Evolutionary conservation across 2,113 vertebrate genomes (phyloP).

Genomic region (Trinectes maculatus): DNA sequence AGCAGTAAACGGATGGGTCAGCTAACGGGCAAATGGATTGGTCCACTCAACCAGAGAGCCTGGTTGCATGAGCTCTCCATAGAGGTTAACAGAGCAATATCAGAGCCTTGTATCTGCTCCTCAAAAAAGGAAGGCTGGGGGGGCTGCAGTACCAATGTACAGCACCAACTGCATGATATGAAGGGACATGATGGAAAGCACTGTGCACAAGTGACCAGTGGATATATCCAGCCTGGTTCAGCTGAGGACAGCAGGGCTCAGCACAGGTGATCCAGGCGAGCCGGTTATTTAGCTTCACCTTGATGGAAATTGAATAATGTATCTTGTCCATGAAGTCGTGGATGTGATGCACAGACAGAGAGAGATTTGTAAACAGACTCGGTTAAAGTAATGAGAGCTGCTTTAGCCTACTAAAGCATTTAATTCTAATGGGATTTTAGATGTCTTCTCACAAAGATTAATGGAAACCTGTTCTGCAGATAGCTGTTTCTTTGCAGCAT

Average conservation of each 20-base stretch:
- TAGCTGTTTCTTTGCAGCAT: neutral
- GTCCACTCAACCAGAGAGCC: constrained; percentile 4
- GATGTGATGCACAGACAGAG: constrained; percentile 5
- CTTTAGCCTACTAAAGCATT: constrained; percentile 24
- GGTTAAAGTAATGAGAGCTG: constrained; percentile 30
- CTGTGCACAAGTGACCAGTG: neutral
- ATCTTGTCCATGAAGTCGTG: constrained; percentile 9
- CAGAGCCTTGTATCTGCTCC: neutral
- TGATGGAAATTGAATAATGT: constrained; percentile 3
- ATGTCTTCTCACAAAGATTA: constrained; percentile 31
- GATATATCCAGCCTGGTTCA: constrained; percentile 14
- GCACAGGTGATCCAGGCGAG: constrained; percentile 14
- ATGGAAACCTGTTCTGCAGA: constrained; percentile 31
- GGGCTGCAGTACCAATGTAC: constrained; percentile 4
- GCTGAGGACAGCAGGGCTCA: constrained; percentile 1
- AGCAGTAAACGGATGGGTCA: constrained; percentile 26
- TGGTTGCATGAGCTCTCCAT: constrained; percentile 19
- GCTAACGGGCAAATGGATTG: constrained; percentile 11
- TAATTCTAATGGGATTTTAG: constrained; percentile 44
- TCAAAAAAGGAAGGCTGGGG: neutral
- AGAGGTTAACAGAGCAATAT: constrained; percentile 4
- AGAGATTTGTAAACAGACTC: constrained; percentile 14
- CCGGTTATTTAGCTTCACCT: neutral
- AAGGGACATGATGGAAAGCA: neutral
- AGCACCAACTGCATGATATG: neutral